Base-by-base conservation (phyloP, 2,113 vertebrate species). In the Forbesichthys agassizii region DNA sequence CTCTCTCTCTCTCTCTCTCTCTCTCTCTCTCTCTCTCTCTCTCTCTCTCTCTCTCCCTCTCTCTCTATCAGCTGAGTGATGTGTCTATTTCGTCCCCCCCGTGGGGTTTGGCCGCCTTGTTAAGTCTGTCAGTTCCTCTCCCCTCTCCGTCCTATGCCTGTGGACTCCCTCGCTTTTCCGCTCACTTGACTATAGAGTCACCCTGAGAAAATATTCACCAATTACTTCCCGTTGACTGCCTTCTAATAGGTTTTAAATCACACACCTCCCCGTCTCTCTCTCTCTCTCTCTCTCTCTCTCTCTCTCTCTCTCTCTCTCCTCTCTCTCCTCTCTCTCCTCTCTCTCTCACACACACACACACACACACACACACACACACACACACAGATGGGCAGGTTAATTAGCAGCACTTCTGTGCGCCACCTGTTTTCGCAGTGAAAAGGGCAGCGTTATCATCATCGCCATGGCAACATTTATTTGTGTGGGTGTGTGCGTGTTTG, bases 71-170 rank as follows among this genome's bases (percentile, higher is more conserved):
- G 71, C 69, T 63, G 55, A 85, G 64, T 20, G 11, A 75, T 16
- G 49, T 82, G 72, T 75, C 69, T 72, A 82, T 81, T 69, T 78
- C 47, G 80, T 85, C 64, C 74, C 61, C 1, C 73, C 78, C 13
- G 61, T 58, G 49, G 74, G 61, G 79, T 70, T 61, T 10, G 13
- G 33, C 77, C 74, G 27, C 56, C n/a, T 18, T 65, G 68, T 84
- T 79, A 80, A 48, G 54, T 49, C 2, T 73, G 71, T n/a, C 11
- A 3, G 52, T 48, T 3, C 33, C 66, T 64, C 18, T 61, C 27
- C 48, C 18, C 27, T 33, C 57, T 59, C 33, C 16, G 13, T 73
- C 56, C 61, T 36, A 64, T 49, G 68, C 66, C 70, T 51, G 55
- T 48, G 64, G 73, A 64, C 61, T 66, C 48, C 0, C 54, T n/a